Evolutionary conservation across 2,113 vertebrate genomes (phyloP).

Genomic region (Dipodomys ordii): DNA sequence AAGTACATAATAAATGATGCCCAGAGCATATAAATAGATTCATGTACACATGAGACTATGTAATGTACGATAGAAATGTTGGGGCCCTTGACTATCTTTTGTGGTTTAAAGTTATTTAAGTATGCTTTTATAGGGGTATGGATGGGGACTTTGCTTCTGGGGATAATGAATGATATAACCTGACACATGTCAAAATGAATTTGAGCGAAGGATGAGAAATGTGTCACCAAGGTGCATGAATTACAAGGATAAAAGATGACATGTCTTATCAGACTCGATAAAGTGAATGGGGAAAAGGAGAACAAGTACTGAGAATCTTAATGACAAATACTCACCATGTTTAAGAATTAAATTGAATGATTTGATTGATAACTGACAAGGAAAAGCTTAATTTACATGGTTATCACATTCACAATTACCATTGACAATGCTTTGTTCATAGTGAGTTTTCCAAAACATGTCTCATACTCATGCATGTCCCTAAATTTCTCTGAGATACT

Average conservation of each 20-base stretch:
- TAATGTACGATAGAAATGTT: neutral
- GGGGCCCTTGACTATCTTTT: neutral
- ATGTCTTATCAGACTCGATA: neutral
- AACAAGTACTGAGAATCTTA: neutral
- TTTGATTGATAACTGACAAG: neutral
- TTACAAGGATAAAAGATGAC: neutral
- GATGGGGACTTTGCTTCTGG: neutral
- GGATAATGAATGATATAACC: conserved; percentile 5
- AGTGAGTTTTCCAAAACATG: neutral
- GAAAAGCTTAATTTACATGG: too few relatives aligned
- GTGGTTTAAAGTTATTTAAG: neutral
- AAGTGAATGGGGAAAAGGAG: neutral
- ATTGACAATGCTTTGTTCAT: neutral
- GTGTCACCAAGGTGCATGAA: neutral
- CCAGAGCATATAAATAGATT: neutral
- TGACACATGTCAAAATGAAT: conserved; percentile 43
- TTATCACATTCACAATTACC: neutral
- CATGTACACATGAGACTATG: rapidly evolving
- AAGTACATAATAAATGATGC: neutral
- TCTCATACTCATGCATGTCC: neutral
- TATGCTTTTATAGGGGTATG: neutral
- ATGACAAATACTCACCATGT: neutral
- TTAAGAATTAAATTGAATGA: neutral
- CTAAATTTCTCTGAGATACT: too few relatives aligned
- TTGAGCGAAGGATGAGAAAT: conserved; percentile 31